These are phyloP conservation scores for Semaprochilodus insignis DNA, from an alignment of 2,797 vertebrate genomes.

Conservation along the genomic window DNA sequence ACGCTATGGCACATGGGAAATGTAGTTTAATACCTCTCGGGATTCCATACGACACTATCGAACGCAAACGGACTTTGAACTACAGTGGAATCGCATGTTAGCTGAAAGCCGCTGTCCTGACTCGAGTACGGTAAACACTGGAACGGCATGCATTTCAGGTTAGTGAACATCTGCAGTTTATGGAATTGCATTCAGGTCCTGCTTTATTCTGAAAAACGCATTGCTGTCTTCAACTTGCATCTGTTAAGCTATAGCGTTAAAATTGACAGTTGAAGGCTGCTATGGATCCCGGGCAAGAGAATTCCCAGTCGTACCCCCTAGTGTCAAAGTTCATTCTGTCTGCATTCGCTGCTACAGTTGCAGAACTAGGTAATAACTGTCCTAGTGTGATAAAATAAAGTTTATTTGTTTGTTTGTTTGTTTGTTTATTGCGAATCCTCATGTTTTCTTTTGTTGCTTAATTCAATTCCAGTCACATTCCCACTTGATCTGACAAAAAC, in stretches of 20 bases:
- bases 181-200: neutral
- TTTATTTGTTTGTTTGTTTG: neutral
- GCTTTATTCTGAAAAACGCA: neutral
- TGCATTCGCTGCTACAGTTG: conserved; percentile 82
- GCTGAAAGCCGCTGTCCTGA: conserved; percentile 27
- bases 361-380: conserved; percentile 80
- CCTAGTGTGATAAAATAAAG: neutral
- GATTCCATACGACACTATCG: neutral
- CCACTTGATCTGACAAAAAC: conserved; percentile 89
- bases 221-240: neutral
- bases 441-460: neutral
- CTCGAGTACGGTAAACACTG: conserved; percentile 25
- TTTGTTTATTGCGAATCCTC: neutral
- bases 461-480: conserved; percentile 78
- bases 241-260: neutral
- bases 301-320: conserved; percentile 74
- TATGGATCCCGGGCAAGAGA: conserved; percentile 52
- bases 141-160: conserved; percentile 19
- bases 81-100: conserved; percentile 9
- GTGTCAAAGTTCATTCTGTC: conserved; percentile 83
- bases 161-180: neutral
- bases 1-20: conserved; percentile 12
- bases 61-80: conserved; percentile 1
- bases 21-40: conserved; percentile 6
- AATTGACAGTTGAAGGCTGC: neutral